A percentile compares a stretch with the other conserved stretches of the same genome.
Conservation (phyloP, 2,797 vertebrate genomes). For the Orientallactaga sibirica region DNA sequence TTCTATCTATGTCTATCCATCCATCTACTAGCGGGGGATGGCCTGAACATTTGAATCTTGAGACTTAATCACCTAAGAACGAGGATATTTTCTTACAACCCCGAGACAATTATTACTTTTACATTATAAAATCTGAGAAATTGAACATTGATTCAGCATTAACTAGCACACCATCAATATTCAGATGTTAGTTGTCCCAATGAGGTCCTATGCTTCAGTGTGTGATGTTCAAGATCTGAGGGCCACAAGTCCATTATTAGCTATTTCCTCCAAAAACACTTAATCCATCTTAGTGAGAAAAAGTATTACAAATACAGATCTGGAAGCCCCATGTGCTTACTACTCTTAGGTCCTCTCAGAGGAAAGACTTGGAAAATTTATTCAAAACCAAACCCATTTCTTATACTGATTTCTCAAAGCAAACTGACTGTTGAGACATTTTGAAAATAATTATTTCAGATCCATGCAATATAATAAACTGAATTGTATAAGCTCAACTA, state of each 20-base stretch:
- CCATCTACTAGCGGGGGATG: not conserved
- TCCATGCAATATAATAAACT: not conserved
- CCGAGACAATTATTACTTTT: not conserved
- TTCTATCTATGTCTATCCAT: not conserved
- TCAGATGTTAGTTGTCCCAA: not conserved
- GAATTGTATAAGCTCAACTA: not conserved
- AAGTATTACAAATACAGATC: slow-evolving; percentile 35
- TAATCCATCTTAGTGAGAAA: not conserved
- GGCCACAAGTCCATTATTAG: not conserved
- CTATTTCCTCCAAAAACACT: not conserved
- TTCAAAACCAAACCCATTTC: slow-evolving; percentile 43
- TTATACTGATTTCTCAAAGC: slow-evolving; percentile 34
- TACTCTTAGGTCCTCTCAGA: slow-evolving; percentile 9
- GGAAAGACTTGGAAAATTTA: slow-evolving; percentile 28
- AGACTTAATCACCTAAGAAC: slow-evolving; percentile 29
- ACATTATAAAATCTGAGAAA: slow-evolving; percentile 30
- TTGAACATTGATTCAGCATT: slow-evolving; percentile 5
- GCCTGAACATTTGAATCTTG: not conserved
- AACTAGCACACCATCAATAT: not conserved
- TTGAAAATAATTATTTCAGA: slow-evolving; percentile 35
- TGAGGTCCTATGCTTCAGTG: not conserved
- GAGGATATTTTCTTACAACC: slow-evolving; percentile 4
- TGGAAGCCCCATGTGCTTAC: not conserved
- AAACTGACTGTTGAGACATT: slow-evolving; percentile 40
- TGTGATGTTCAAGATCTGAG: not conserved